These are phyloP conservation scores for Falco berigora DNA, from an alignment of 2,797 vertebrate genomes.

Conservation along the genomic window DNA sequence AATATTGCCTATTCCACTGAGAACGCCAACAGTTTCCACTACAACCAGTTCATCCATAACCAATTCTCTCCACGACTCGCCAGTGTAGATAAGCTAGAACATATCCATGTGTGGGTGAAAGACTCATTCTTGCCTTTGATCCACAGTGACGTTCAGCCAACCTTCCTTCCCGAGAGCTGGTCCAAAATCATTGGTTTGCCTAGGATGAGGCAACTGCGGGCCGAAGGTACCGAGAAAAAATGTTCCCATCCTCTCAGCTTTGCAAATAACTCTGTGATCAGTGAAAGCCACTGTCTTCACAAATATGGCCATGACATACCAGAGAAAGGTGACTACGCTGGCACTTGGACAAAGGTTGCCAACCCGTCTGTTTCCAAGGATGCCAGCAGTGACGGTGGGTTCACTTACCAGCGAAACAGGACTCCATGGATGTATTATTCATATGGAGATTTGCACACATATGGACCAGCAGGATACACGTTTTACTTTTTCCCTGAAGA, in stretches of 20 bases:
- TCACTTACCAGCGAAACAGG: constrained; percentile 26
- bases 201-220: constrained; percentile 66
- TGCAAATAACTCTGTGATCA: not conserved
- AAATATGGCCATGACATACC: constrained; percentile 9
- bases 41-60: constrained; percentile 3
- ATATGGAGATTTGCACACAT: constrained; percentile 36
- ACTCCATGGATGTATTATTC: constrained; percentile 48
- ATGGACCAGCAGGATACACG: constrained; percentile 52
- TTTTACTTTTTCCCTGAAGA: constrained; percentile 64
- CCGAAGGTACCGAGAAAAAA: not conserved
- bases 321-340: constrained; percentile 22
- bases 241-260: constrained; percentile 25
- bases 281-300: constrained; percentile 51
- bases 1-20: not conserved
- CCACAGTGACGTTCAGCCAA: constrained; percentile 41
- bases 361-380: not conserved
- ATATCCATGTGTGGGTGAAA: constrained; percentile 50
- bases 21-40: constrained; percentile 19
- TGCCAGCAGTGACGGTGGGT: not conserved
- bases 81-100: not conserved
- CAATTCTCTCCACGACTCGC: constrained; percentile 40
- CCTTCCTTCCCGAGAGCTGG: constrained; percentile 20
- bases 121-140: constrained; percentile 40
- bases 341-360: constrained; percentile 16
- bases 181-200: constrained; percentile 69